Evolutionary conservation across 2,888 invertebrate genomes (phyloP).

Genomic region (Steinernema scapterisci): DNA sequence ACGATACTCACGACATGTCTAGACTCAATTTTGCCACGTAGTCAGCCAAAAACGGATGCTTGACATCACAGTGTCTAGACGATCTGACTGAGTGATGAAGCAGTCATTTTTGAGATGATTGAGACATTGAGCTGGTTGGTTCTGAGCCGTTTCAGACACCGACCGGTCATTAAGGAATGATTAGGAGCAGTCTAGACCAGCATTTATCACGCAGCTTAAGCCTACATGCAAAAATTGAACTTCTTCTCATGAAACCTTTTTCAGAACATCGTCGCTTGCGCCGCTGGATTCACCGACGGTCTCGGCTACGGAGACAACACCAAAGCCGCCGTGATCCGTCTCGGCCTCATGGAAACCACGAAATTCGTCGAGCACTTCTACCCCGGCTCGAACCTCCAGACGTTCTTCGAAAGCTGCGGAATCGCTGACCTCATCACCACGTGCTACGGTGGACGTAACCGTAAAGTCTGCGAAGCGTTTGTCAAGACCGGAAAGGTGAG

Average conservation of each 20-base stretch:
- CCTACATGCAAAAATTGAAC: too few relatives aligned
- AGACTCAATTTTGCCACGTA: too few relatives aligned
- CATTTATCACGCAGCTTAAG: too few relatives aligned
- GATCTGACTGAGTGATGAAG: too few relatives aligned
- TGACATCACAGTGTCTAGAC: too few relatives aligned
- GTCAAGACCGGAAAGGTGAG: slow-evolving; percentile 83
- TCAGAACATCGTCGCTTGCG: slow-evolving; percentile 96
- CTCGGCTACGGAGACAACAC: slow-evolving; percentile 93
- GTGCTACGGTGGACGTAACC: slow-evolving; percentile 95
- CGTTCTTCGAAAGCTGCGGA: slow-evolving; percentile 98
- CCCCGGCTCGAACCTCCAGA: slow-evolving; percentile 84
- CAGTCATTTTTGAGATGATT: too few relatives aligned
- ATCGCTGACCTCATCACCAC: slow-evolving; percentile 98
- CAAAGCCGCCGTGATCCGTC: slow-evolving; percentile 94
- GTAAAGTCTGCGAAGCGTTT: slow-evolving; percentile 91
- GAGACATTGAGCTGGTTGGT: too few relatives aligned
- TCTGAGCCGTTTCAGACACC: too few relatives aligned
- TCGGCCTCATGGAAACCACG: slow-evolving; percentile 91
- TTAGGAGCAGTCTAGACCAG: too few relatives aligned
- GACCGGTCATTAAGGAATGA: too few relatives aligned
- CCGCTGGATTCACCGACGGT: slow-evolving; percentile 96
- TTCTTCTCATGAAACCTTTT: neutral
- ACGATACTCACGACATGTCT: too few relatives aligned
- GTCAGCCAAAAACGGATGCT: too few relatives aligned
- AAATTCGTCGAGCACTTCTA: slow-evolving; percentile 78